These are phyloP conservation scores for Cheilosia pagana DNA, from an alignment of 2,888 invertebrate genomes.

Conservation along the genomic window DNA sequence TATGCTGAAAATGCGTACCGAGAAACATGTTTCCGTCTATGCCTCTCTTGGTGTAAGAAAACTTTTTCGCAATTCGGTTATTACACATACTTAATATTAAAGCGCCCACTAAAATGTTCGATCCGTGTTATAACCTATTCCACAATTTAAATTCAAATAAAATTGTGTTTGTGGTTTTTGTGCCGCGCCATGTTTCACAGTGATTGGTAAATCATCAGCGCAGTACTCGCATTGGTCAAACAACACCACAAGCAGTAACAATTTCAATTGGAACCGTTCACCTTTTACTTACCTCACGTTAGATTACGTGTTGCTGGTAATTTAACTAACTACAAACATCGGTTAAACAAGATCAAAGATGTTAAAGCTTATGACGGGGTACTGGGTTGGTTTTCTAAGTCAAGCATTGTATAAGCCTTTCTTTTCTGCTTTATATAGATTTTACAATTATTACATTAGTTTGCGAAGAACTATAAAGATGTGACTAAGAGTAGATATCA, in stretches of 20 bases:
- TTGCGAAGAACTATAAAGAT: too few species aligned
- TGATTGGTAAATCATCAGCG: neutral
- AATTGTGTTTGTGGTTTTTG: neutral
- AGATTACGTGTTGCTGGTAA: neutral
- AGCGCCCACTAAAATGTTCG: neutral
- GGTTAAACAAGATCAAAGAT: neutral
- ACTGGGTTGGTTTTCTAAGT: neutral
- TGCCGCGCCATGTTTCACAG: neutral
- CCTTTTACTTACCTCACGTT: neutral
- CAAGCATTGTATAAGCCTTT: too few species aligned
- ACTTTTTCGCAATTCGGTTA: too few species aligned
- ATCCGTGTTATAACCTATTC: too few species aligned
- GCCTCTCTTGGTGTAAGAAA: too few species aligned
- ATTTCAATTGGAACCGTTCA: neutral
- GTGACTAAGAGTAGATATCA: too few species aligned
- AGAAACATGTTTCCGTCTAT: too few species aligned
- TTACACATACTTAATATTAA: too few species aligned
- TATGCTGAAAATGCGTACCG: too few species aligned
- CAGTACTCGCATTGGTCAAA: neutral
- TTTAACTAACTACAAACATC: neutral
- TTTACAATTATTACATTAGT: too few species aligned
- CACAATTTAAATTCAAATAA: neutral
- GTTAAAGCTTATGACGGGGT: neutral
- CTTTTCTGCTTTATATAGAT: too few species aligned
- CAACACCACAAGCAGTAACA: neutral